Percentiles rank a stretch among this genome's conserved stretches.
These are phyloP conservation scores for Euleptes europaea DNA, from an alignment of 2,113 vertebrate species.

Conservation along the genomic window DNA sequence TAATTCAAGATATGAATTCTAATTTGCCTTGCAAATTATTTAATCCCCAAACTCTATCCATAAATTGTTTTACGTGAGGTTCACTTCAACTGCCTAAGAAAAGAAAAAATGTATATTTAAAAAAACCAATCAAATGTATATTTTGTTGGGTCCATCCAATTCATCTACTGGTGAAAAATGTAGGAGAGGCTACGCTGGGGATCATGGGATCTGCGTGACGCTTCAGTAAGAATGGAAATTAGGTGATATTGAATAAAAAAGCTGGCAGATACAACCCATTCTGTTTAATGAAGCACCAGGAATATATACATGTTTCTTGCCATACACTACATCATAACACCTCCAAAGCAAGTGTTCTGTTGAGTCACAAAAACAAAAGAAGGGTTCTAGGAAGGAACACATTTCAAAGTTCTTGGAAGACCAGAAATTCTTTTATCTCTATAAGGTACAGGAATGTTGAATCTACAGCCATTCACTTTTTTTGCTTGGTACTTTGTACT, in stretches of 20 bases:
- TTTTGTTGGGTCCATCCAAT: too few species aligned
- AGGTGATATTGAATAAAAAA: too few species aligned
- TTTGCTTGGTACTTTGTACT: too few species aligned
- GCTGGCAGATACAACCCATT: too few species aligned
- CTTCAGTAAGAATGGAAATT: too few species aligned
- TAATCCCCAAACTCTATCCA: not conserved
- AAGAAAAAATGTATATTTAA: not conserved
- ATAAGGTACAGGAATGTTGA: too few species aligned
- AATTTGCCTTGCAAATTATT: not conserved
- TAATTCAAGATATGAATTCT: not conserved
- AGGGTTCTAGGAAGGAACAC: not conserved
- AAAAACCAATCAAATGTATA: too few species aligned
- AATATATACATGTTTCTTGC: not conserved
- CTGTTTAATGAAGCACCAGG: not conserved
- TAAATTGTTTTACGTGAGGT: not conserved
- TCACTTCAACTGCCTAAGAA: not conserved
- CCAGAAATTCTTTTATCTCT: not conserved
- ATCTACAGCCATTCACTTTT: too few species aligned
- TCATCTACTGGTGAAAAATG: too few species aligned
- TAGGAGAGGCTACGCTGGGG: too few species aligned
- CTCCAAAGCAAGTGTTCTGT: not conserved
- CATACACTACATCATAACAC: too few species aligned
- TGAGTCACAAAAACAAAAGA: not conserved
- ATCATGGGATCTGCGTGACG: too few species aligned
- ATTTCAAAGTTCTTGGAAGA: not conserved